Base-by-base conservation (phyloP, 1,140 invertebrate genomes). In the Drosophila bipectinata region DNA sequence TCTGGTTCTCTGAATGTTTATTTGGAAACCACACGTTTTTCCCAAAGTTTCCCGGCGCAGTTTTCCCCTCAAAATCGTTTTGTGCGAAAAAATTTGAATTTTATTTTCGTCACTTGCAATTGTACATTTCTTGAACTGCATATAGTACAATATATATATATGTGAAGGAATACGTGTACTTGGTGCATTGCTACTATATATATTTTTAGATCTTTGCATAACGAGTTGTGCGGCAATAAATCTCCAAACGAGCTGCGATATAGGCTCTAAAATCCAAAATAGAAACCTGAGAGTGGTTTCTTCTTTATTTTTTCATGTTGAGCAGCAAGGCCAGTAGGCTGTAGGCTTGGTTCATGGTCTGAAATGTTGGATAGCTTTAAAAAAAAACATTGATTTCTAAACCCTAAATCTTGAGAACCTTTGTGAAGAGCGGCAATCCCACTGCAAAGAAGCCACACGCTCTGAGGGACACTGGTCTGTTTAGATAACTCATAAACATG, bases 321-420 rank as follows among this genome's bases (percentile, higher is more conserved):
- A 90, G 55, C 7, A 90, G 69, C 30, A 90, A 28, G 26, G 84
- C 84, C 48, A 90, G 63, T 3, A 89, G 47, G 14, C 77, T 84
- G 21, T 90, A 90, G 12, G 85, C 74, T 48, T 90, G 85, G 44
- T 90, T 90, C 15, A 90, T 74, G 10, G 63, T 72, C 85, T 90
- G 56, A 10, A 88, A 76, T 55, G 7, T 32, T 28, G n/a, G 55
- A 49, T 1, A 26, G 7, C 44, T 37, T 37, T n/a, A 30, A 9
- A 1, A 32, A 15, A n/a, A n/a, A n/a, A 12, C 7, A 15, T 44
- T 9, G 14, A 18, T 12, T 39, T 26, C n/a, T 6, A 0, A 2
- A 21, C 5, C 21, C 2, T 1, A 2, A 41, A n/a, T 32, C 1
- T 3, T 2, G n/a, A 57, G 15, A 54, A 88, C 85, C 80, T 90